phyloP scores from a whole-genome alignment of 2,888 invertebrate genomes.

The Lochmaea capreae region DNA sequence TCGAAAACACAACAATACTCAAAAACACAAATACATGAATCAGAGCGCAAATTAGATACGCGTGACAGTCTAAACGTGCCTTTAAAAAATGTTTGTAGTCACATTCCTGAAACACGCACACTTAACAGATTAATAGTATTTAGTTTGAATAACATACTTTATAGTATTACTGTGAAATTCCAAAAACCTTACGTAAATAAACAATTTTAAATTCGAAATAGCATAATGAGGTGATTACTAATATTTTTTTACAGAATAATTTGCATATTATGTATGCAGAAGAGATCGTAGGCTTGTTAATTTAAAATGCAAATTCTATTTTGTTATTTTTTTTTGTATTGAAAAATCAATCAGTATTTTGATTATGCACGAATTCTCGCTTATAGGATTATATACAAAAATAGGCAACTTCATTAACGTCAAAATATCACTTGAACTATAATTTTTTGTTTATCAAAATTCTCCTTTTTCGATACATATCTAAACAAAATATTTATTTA shows the following conservation, averaged over 20 bases:
- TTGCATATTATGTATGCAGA: neutral
- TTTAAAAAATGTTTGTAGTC: neutral
- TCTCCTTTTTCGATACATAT: neutral
- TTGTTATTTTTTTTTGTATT: neutral
- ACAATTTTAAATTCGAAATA: neutral
- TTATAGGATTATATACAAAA: slow-evolving; percentile 34
- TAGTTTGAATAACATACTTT: no score
- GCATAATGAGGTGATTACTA: neutral
- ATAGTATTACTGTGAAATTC: no score
- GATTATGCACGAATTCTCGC: slow-evolving; percentile 16
- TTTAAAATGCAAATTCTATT: slow-evolving; percentile 15
- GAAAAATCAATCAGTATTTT: slow-evolving; percentile 7
- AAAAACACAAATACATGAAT: no score
- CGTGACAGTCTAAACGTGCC: no score
- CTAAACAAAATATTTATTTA: neutral
- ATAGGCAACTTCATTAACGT: slow-evolving; percentile 37
- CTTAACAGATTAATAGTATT: no score
- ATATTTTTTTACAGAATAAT: neutral
- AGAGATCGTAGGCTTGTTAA: slow-evolving; percentile 16
- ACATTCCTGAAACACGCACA: neutral
- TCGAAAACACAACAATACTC: no score
- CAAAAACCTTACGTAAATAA: neutral
- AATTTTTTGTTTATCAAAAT: slow-evolving; percentile 9
- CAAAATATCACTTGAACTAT: slow-evolving; percentile 38
- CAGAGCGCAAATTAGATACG: no score